phyloP scores from a whole-genome alignment of 2,888 invertebrate genomes.

The Altica lythri region DNA sequence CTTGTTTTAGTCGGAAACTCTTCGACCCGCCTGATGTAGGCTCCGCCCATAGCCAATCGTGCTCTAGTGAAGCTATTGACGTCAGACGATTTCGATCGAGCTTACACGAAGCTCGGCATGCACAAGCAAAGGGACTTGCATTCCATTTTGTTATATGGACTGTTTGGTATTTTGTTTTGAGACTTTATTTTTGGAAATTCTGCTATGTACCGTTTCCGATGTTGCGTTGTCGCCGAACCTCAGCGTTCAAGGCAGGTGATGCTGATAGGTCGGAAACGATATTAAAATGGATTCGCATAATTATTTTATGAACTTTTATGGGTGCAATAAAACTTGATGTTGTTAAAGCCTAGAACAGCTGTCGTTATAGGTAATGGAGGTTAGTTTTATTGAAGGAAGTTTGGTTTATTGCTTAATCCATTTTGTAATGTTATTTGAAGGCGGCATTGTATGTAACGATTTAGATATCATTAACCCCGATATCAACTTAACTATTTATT shows the following conservation, averaged over 20 bases:
- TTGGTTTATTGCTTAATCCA: neutral
- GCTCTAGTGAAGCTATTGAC: slow-evolving; percentile 45
- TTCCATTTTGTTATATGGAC: slow-evolving; percentile 53
- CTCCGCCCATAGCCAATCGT: slow-evolving; percentile 52
- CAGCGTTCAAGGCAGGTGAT: slow-evolving; percentile 7
- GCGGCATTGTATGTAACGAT: slow-evolving; percentile 1
- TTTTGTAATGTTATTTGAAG: slow-evolving; percentile 6
- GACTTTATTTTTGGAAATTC: slow-evolving; percentile 42
- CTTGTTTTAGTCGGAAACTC: slow-evolving; percentile 45
- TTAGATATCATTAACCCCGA: too few species aligned
- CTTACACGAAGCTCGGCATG: slow-evolving; percentile 38
- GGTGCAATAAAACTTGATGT: slow-evolving; percentile 14
- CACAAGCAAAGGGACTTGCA: slow-evolving; percentile 44
- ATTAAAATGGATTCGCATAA: neutral
- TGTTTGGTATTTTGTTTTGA: slow-evolving; percentile 33
- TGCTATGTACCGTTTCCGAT: slow-evolving; percentile 3
- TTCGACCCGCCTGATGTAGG: slow-evolving; percentile 51
- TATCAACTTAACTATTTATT: too few species aligned
- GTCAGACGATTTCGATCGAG: slow-evolving; percentile 48
- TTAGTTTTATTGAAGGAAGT: slow-evolving; percentile 6
- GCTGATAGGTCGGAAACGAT: slow-evolving; percentile 5
- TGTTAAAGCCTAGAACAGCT: neutral
- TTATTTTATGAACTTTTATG: slow-evolving; percentile 15
- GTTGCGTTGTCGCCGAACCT: slow-evolving; percentile 1
- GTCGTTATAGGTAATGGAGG: slow-evolving; percentile 9